phyloP scores from a whole-genome alignment of 2,888 invertebrate genomes.

The Microdon myrmicae region DNA sequence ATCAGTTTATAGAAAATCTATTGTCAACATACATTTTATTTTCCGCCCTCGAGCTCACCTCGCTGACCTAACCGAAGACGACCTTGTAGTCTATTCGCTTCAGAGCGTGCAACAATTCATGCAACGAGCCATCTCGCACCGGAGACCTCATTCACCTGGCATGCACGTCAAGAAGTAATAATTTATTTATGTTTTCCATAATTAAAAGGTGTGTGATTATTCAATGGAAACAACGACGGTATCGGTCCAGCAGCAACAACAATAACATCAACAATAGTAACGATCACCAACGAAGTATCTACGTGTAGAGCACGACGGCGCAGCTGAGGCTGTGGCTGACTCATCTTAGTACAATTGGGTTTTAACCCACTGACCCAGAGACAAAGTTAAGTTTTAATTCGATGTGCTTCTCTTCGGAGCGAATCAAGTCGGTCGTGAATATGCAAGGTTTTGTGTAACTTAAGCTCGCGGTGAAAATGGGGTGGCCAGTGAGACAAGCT shows the following conservation, averaged over 20 bases:
- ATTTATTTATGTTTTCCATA: slow-evolving; percentile 23
- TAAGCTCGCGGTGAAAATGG: too few relatives aligned
- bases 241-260: background rate
- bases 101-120: slow-evolving; percentile 25
- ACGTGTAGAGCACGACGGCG: slow-evolving; percentile 1
- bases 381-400: slow-evolving; percentile 12
- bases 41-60: background rate
- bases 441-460: too few relatives aligned
- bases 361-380: slow-evolving; percentile 31
- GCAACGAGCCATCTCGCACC: slow-evolving; percentile 17
- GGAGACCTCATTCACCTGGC: slow-evolving; percentile 30
- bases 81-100: slow-evolving; percentile 26
- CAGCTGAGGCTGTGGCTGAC: slow-evolving; percentile 11
- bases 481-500: too few relatives aligned
- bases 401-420: slow-evolving; percentile 27
- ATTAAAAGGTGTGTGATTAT: slow-evolving; percentile 34
- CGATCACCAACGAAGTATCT: slow-evolving; percentile 14
- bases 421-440: too few relatives aligned
- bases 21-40: slow-evolving; percentile 26
- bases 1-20: slow-evolving; percentile 9
- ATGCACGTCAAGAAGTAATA: slow-evolving; percentile 11
- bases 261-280: slow-evolving; percentile 10
- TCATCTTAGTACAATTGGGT: slow-evolving; percentile 25
- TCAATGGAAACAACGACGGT: slow-evolving; percentile 15
- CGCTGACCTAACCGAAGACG: too few relatives aligned